Conservation (phyloP, 2,888 invertebrate species). For the Nematopogon swammerdamellus region DNA sequence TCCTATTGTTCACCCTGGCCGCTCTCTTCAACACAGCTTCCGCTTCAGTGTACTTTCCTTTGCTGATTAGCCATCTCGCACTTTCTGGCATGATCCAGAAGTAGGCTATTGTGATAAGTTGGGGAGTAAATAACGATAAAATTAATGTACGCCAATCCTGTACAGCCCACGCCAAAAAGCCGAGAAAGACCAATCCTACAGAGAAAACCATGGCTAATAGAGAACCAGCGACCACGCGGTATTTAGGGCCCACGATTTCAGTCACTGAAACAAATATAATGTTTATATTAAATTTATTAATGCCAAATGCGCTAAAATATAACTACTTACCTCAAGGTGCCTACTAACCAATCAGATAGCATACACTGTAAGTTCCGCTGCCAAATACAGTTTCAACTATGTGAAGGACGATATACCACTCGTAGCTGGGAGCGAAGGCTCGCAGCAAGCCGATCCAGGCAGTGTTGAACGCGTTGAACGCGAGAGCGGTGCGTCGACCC, state of each 20-base stretch:
- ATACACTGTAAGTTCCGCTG: too few relatives aligned
- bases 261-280: constrained; percentile 43
- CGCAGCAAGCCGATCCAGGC: too few relatives aligned
- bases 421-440: too few relatives aligned
- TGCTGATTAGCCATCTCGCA: constrained; percentile 62
- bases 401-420: too few relatives aligned
- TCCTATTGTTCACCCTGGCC: constrained; percentile 41
- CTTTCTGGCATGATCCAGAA: constrained; percentile 63
- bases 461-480: too few relatives aligned
- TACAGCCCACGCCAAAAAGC: constrained; percentile 56
- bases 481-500: too few relatives aligned
- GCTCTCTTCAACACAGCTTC: constrained; percentile 48
- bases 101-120: constrained; percentile 53
- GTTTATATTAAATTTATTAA: too few relatives aligned
- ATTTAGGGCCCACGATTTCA: constrained; percentile 63
- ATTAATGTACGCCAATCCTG: constrained; percentile 59
- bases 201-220: constrained; percentile 61
- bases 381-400: too few relatives aligned
- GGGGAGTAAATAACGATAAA: constrained; percentile 57
- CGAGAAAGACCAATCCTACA: constrained; percentile 58
- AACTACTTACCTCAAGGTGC: too few relatives aligned
- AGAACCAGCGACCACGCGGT: constrained; percentile 60
- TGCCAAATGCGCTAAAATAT: too few relatives aligned
- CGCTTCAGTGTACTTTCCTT: constrained; percentile 56
- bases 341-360: too few relatives aligned